phyloP scores from a whole-genome alignment of 2,888 invertebrate genomes.

The Schizaphis graminum region DNA sequence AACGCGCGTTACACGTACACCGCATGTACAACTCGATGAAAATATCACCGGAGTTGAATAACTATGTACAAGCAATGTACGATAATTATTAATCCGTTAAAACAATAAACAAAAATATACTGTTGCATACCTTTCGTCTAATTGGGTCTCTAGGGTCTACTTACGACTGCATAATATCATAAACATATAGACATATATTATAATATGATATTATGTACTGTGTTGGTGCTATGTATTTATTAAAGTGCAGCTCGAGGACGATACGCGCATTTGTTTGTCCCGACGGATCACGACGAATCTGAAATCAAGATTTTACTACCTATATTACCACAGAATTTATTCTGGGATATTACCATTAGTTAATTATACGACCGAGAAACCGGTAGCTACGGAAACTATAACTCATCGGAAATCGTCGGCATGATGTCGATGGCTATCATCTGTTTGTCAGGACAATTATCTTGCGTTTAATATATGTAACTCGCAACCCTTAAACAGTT shows the following conservation, averaged over 20 bases:
- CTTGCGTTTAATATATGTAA: not conserved
- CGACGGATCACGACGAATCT: not conserved
- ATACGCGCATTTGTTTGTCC: not conserved
- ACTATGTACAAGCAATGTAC: not conserved
- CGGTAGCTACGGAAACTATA: not conserved
- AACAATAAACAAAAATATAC: not conserved
- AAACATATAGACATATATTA: not conserved
- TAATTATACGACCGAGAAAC: not conserved
- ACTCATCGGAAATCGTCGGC: not conserved
- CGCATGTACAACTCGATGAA: not conserved
- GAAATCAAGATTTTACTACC: not conserved
- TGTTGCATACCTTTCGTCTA: not conserved
- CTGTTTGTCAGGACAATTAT: not conserved
- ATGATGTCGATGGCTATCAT: not conserved
- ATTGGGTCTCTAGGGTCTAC: not conserved
- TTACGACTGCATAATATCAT: not conserved
- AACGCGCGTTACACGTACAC: constrained; percentile 1
- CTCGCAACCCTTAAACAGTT: not conserved
- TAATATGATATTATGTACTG: not conserved
- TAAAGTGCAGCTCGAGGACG: not conserved
- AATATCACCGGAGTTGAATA: not conserved
- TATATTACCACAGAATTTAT: too few relatives aligned
- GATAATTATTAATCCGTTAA: not conserved
- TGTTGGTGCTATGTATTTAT: not conserved
- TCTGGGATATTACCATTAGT: too few relatives aligned